These are phyloP conservation scores for Argyrosomus japonicus DNA, from an alignment of 2,113 vertebrate genomes.

Conservation along the genomic window DNA sequence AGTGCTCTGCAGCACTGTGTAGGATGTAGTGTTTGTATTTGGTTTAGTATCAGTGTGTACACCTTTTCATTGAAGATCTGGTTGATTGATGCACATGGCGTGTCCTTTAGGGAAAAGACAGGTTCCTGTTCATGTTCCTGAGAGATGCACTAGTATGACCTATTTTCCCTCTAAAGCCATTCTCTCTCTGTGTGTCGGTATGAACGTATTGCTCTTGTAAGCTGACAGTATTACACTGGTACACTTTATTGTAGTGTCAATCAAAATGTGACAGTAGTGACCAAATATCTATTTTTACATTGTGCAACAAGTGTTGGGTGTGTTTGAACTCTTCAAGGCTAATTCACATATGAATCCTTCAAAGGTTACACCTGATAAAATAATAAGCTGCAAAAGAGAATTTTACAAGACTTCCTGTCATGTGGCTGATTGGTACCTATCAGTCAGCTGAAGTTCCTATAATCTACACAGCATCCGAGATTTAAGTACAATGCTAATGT, in stretches of 20 bases:
- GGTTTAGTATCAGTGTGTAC: slow-evolving; percentile 10
- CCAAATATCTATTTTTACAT: slow-evolving; percentile 24
- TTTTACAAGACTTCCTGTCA: background rate
- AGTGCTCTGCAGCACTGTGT: slow-evolving; percentile 16
- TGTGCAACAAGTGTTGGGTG: background rate
- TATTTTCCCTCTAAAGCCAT: slow-evolving; percentile 48
- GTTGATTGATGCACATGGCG: slow-evolving; percentile 23
- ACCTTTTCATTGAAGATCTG: background rate
- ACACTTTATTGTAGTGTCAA: slow-evolving; percentile 22
- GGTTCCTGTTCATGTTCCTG: slow-evolving; percentile 19
- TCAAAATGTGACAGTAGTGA: slow-evolving; percentile 20
- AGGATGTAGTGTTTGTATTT: slow-evolving; percentile 22
- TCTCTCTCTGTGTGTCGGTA: slow-evolving; percentile 20
- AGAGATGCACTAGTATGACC: slow-evolving; percentile 55
- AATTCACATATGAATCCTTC: background rate
- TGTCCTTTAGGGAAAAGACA: slow-evolving; percentile 31
- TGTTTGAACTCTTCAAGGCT: background rate
- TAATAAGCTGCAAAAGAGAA: background rate
- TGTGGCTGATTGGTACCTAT: background rate
- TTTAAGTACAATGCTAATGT: background rate
- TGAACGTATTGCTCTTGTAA: slow-evolving; percentile 41
- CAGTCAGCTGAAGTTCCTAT: background rate
- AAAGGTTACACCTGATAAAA: background rate
- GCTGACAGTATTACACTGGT: slow-evolving; percentile 21
- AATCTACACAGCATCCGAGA: background rate